Evolutionary conservation across 2,888 invertebrate genomes (phyloP).

Genomic region (Trisateles emortualis): DNA sequence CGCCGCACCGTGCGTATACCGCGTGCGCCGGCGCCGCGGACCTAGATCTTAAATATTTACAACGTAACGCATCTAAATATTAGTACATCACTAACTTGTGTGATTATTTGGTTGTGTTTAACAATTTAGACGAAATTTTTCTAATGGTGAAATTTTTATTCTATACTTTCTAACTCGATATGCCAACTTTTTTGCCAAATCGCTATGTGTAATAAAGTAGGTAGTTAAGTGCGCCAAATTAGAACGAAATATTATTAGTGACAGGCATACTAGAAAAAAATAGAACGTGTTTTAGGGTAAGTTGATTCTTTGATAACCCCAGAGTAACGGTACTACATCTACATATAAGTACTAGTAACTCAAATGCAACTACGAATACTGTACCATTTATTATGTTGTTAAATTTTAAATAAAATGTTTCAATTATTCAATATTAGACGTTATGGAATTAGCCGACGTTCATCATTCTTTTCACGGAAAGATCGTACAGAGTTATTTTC

Average conservation of each 20-base stretch:
- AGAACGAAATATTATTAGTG: conserved; percentile 56
- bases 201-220: conserved; percentile 54
- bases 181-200: conserved; percentile 74
- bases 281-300: conserved; percentile 65
- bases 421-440: conserved; percentile 30
- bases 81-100: conserved; percentile 77
- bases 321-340: conserved; percentile 44
- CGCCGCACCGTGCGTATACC: background rate
- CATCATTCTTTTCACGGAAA: conserved; percentile 34
- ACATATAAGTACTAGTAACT: conserved; percentile 40
- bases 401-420: conserved; percentile 39
- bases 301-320: conserved; percentile 59
- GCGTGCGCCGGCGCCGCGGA: conserved; percentile 19
- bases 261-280: conserved; percentile 51
- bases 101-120: conserved; percentile 85
- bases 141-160: conserved; percentile 56
- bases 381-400: conserved; percentile 58
- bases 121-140: conserved; percentile 68
- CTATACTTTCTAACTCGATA: conserved; percentile 56
- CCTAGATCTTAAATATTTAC: conserved; percentile 47
- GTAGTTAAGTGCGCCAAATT: conserved; percentile 59
- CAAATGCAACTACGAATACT: conserved; percentile 49
- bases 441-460: conserved; percentile 21
- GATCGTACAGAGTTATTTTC: conserved; percentile 66
- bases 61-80: conserved; percentile 44